A percentile compares a stretch with the other conserved stretches of the same genome.
These are phyloP conservation scores for Alligator mississippiensis DNA, from an alignment of 2,113 vertebrate species.

Conservation along the genomic window DNA sequence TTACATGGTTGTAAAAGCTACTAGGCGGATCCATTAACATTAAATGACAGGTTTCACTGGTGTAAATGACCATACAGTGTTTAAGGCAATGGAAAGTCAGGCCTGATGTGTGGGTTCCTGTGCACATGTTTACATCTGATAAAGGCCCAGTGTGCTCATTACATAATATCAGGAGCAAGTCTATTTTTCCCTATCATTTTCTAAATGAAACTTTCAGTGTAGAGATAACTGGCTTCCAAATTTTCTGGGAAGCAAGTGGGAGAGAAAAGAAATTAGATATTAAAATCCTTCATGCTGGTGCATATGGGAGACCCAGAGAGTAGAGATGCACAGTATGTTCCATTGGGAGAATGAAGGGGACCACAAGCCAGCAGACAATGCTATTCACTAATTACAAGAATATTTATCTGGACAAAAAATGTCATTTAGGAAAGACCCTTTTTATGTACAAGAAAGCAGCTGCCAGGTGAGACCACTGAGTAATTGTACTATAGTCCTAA, in stretches of 20 bases:
- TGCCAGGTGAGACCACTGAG: accelerated
- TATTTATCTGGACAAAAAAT: neutral
- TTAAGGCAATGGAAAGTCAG: no score
- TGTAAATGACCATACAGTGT: no score
- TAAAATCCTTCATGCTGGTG: neutral
- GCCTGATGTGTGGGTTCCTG: no score
- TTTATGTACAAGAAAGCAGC: neutral
- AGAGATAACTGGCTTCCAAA: neutral
- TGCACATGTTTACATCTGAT: no score
- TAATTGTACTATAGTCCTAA: neutral
- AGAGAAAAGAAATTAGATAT: neutral
- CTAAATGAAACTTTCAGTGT: neutral
- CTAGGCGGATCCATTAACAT: no score
- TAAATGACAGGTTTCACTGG: no score
- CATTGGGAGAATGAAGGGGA: neutral
- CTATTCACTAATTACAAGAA: neutral
- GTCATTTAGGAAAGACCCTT: neutral
- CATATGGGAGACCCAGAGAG: neutral
- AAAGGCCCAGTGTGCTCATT: neutral
- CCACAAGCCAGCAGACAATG: neutral
- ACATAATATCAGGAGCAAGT: neutral
- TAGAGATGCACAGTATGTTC: neutral
- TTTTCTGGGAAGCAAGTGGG: neutral
- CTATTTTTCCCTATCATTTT: neutral
- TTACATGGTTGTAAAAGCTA: no score